A percentile compares a stretch with the other conserved stretches of the same genome.
Evolutionary conservation across 2,113 vertebrate species (phyloP).

Genomic region (Lucifuga dentata): DNA sequence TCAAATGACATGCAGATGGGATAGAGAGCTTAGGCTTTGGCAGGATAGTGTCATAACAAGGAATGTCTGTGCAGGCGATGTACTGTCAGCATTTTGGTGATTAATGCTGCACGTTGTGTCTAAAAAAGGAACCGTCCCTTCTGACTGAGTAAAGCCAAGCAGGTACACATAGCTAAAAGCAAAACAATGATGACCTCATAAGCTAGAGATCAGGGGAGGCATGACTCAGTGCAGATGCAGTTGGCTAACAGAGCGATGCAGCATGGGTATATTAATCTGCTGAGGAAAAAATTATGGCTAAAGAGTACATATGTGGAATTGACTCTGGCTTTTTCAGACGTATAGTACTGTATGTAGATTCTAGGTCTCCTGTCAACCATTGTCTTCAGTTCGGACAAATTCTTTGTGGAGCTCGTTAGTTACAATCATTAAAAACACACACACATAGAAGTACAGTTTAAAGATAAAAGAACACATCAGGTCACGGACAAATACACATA

Average conservation of each 20-base stretch:
- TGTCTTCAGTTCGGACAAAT: too few relatives aligned
- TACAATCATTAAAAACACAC: too few relatives aligned
- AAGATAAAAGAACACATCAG: too few relatives aligned
- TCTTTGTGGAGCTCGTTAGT: too few relatives aligned
- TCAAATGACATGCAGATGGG: slow-evolving; percentile 72
- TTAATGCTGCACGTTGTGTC: slow-evolving; percentile 48
- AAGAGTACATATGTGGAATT: not conserved
- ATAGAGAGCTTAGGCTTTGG: slow-evolving; percentile 63
- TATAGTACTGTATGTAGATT: too few relatives aligned
- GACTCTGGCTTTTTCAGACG: not conserved
- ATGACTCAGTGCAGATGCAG: slow-evolving; percentile 22
- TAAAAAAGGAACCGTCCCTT: slow-evolving; percentile 26
- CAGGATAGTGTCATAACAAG: slow-evolving; percentile 57
- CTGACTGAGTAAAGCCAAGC: slow-evolving; percentile 11
- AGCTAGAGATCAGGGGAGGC: not conserved
- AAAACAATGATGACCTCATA: slow-evolving; percentile 36
- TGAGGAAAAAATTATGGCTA: slow-evolving; percentile 2
- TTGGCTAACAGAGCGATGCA: slow-evolving; percentile 12
- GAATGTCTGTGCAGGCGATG: slow-evolving; percentile 51
- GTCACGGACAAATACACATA: too few relatives aligned
- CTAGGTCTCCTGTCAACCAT: too few relatives aligned
- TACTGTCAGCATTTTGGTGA: slow-evolving; percentile 61
- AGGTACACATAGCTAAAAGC: slow-evolving; percentile 10
- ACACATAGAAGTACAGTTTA: too few relatives aligned
- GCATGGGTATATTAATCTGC: slow-evolving; percentile 21